Percentiles rank a stretch among this genome's conserved stretches.
Conservation (phyloP, 2,113 vertebrate species). For the Laticauda laticaudata region DNA sequence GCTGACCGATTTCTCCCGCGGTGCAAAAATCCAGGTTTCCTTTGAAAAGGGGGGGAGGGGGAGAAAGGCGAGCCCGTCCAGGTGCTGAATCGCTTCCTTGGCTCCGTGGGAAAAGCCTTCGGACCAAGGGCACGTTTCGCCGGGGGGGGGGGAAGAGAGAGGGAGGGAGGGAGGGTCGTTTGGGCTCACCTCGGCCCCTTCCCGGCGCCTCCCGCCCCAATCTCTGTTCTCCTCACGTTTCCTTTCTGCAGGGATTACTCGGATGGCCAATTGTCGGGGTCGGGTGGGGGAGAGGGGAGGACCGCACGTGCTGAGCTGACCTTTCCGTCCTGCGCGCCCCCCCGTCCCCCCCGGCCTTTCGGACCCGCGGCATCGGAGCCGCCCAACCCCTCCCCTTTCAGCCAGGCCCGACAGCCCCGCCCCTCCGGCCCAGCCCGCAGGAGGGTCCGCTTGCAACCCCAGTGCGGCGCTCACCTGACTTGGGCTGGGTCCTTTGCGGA, state of each 20-base stretch:
- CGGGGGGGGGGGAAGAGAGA: background rate
- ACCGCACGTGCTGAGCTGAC: background rate
- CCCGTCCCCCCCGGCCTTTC: background rate
- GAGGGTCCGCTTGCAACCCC: background rate
- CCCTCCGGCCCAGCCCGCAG: background rate
- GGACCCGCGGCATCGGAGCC: background rate
- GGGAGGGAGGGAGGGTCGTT: background rate
- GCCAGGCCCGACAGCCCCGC: background rate
- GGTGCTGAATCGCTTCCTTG: conserved; percentile 1
- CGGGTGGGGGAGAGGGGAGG: background rate
- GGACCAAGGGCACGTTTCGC: background rate
- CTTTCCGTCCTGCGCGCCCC: background rate
- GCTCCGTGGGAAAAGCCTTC: background rate
- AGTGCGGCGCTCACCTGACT: conserved; percentile 50
- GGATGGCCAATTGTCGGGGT: background rate
- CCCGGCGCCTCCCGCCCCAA: background rate
- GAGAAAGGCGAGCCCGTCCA: background rate
- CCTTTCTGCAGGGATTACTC: background rate
- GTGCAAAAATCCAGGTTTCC: background rate
- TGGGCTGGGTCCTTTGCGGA: background rate
- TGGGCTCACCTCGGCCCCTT: too few species aligned
- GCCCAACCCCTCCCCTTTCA: background rate
- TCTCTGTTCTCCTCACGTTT: background rate
- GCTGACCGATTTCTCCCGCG: fast-evolving
- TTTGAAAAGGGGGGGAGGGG: too few species aligned